phyloP scores from a whole-genome alignment of 2,797 vertebrate genomes.

The Odontamblyopus lacepedii region DNA sequence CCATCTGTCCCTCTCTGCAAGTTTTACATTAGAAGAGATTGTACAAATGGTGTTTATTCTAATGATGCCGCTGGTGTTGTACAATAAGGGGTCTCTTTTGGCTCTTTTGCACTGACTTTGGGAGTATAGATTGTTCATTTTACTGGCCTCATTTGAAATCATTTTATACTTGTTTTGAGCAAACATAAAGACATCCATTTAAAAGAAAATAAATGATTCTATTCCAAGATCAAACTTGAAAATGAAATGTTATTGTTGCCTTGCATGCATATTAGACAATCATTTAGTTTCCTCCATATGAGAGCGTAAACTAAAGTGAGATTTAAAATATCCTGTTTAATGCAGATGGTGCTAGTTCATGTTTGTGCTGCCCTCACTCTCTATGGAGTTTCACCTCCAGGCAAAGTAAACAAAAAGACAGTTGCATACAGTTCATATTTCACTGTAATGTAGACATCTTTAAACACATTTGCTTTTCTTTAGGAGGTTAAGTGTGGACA shows the following conservation, averaged over 20 bases:
- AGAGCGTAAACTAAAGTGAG: neutral
- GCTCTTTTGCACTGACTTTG: conserved; percentile 31
- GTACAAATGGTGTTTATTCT: conserved; percentile 1
- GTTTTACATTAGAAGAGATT: neutral
- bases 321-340: neutral
- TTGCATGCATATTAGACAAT: neutral
- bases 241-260: neutral
- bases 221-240: neutral
- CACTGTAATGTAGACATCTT: too few species aligned
- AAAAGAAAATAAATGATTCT: neutral
- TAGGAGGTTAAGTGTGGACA: too few species aligned
- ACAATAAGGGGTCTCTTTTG: neutral
- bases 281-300: neutral
- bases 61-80: conserved; percentile 11
- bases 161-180: conserved; percentile 7
- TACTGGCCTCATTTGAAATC: neutral
- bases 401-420: neutral
- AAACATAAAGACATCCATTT: neutral
- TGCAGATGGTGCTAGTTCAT: neutral
- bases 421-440: neutral
- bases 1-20: neutral
- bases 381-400: too few species aligned
- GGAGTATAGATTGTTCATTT: neutral
- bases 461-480: too few species aligned
- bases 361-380: neutral